phyloP scores from a whole-genome alignment of 1,140 invertebrate genomes.

The Eupristina koningsbergeri region DNA sequence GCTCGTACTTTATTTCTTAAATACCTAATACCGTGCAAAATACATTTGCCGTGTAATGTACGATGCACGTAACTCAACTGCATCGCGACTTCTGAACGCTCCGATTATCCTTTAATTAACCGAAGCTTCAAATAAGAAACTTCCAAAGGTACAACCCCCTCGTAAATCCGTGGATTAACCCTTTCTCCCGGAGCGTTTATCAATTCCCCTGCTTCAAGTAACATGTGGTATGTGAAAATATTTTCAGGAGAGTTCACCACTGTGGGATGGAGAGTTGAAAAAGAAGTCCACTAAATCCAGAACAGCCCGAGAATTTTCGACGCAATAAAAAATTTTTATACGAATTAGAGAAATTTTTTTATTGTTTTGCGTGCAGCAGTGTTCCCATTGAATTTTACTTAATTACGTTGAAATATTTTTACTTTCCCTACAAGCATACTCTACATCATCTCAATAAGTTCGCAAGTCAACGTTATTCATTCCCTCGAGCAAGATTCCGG shows the following conservation, averaged over 20 bases:
- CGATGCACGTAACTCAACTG: too few species aligned
- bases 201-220: constrained; percentile 60
- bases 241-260: too few species aligned
- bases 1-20: background rate
- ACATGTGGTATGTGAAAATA: too few species aligned
- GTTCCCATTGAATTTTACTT: too few species aligned
- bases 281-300: too few species aligned
- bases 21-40: background rate
- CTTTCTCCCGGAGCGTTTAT: constrained; percentile 58
- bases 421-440: background rate
- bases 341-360: too few species aligned
- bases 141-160: constrained; percentile 54
- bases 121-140: constrained; percentile 57
- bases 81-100: constrained; percentile 39
- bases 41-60: background rate
- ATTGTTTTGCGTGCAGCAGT: too few species aligned
- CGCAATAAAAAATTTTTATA: too few species aligned
- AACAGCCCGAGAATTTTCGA: too few species aligned
- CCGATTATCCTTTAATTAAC: constrained; percentile 70
- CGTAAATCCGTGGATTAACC: constrained; percentile 72
- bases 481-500: background rate
- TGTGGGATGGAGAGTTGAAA: too few species aligned
- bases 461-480: background rate
- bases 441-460: background rate
- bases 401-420: background rate